phyloP scores from a whole-genome alignment of 2,797 vertebrate species.

The Acanthis flammea region DNA sequence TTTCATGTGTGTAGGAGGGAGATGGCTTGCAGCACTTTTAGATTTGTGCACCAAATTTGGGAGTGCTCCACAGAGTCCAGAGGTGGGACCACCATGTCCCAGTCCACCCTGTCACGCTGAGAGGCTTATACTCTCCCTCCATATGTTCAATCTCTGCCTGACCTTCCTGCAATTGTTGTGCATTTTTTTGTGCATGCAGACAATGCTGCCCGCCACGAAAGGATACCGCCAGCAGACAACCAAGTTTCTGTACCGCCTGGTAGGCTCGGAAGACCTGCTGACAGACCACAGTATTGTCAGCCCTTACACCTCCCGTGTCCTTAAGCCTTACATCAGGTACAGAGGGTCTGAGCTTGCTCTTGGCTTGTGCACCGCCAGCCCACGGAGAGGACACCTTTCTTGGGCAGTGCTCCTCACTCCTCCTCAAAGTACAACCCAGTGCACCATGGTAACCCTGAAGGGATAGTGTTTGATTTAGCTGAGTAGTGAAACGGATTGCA shows the following conservation, averaged over 20 bases:
- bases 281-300: constrained; percentile 89
- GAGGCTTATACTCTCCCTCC: background rate
- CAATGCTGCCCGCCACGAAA: constrained; percentile 74
- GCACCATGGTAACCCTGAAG: background rate
- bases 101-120: background rate
- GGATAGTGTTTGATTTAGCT: background rate
- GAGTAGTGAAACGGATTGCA: background rate
- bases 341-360: background rate
- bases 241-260: constrained; percentile 91
- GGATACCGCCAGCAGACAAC: constrained; percentile 76
- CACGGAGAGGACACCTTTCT: background rate
- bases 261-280: constrained; percentile 84
- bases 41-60: background rate
- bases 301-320: constrained; percentile 89
- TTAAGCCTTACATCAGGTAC: constrained; percentile 88
- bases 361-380: background rate
- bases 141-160: background rate
- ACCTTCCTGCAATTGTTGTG: background rate
- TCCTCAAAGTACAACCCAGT: background rate
- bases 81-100: background rate
- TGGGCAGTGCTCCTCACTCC: background rate
- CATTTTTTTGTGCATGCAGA: constrained; percentile 63
- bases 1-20: background rate
- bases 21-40: background rate
- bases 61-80: background rate